Evolutionary conservation across 2,797 vertebrate species (phyloP).

Genomic region (Agapornis canus): DNA sequence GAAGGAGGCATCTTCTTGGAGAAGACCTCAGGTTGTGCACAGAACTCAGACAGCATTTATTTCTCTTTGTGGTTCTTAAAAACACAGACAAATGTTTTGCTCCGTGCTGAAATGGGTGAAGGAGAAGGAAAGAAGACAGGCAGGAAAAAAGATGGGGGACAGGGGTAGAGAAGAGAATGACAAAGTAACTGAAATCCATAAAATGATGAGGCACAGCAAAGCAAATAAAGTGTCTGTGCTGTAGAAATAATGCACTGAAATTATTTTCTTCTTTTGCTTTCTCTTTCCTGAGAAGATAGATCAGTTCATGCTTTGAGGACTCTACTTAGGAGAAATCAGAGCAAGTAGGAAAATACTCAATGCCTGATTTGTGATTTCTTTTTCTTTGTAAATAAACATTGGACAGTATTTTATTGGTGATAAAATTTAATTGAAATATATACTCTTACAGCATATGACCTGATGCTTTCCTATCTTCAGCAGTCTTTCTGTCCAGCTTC

Average conservation of each 20-base stretch:
- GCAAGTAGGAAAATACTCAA: not conserved
- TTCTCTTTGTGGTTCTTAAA: not conserved
- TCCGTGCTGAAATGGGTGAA: not conserved
- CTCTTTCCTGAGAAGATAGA: not conserved
- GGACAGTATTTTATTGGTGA: not conserved
- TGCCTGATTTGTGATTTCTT: not conserved
- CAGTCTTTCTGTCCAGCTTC: not conserved
- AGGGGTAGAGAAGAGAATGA: not conserved
- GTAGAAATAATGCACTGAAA: not conserved
- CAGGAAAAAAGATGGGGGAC: not conserved
- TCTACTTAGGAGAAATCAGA: not conserved
- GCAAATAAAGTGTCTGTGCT: not conserved
- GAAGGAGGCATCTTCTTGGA: too few species aligned
- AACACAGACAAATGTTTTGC: not conserved
- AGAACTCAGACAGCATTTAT: not conserved
- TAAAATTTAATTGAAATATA: not conserved
- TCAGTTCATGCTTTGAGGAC: not conserved
- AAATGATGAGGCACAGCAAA: not conserved
- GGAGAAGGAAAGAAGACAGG: not conserved
- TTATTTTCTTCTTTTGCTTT: not conserved
- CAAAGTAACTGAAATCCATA: not conserved
- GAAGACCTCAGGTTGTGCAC: not conserved
- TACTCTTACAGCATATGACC: not conserved
- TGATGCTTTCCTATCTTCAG: not conserved
- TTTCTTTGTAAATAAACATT: not conserved